Evolutionary conservation across 1,140 invertebrate genomes (phyloP).

Genomic region (Littorina saxatilis): DNA sequence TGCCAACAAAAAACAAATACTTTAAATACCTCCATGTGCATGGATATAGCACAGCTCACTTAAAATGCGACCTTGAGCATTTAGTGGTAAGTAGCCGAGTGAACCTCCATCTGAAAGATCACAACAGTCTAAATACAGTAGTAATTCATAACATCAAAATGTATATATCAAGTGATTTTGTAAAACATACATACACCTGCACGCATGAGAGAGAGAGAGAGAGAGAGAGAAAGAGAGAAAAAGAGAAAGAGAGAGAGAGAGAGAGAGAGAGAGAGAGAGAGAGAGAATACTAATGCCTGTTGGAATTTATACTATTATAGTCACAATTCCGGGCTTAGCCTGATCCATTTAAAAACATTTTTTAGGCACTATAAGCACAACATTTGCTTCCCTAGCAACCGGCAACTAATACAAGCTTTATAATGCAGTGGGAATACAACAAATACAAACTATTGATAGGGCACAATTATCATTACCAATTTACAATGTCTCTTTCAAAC

Average conservation of each 20-base stretch:
- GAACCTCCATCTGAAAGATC: conserved; percentile 83
- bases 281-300: background rate
- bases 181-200: background rate
- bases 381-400: too few relatives aligned
- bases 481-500: too few relatives aligned
- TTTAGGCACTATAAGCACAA: too few relatives aligned
- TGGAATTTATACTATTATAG: too few relatives aligned
- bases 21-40: conserved; percentile 71
- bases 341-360: too few relatives aligned
- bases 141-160: background rate
- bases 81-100: conserved; percentile 89
- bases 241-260: background rate
- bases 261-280: too few relatives aligned
- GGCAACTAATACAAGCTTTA: too few relatives aligned
- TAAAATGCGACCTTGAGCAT: conserved; percentile 89
- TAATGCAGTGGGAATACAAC: too few relatives aligned
- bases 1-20: background rate
- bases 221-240: background rate
- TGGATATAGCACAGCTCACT: conserved; percentile 86
- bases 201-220: background rate
- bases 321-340: too few relatives aligned
- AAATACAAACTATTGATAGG: too few relatives aligned
- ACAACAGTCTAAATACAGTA: conserved; percentile 26
- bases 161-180: background rate
- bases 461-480: too few relatives aligned